Base-by-base conservation (phyloP, 23 tunicate genomes). In the Styela plicata region DNA sequence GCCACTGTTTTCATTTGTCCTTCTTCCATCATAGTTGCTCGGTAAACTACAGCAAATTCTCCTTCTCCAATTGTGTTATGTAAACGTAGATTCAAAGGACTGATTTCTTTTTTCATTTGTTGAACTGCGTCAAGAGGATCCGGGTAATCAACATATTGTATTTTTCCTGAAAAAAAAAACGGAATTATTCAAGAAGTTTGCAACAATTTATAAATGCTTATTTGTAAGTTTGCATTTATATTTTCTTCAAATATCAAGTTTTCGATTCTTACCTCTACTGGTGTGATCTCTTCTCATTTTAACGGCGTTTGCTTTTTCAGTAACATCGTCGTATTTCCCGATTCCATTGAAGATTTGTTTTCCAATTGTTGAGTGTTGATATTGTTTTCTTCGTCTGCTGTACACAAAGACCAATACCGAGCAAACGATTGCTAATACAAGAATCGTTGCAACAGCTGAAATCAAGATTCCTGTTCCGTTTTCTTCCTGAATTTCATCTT, bases 141-240 rank as follows among this genome's bases (percentile, higher is more conserved):
- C 24, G 91, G 86, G 69, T 91, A 87, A 31, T 91, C 90, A 30
- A 91, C 97, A 91, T 91, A 91, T 36, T 64, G 79, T 24, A 83
- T 78, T 44, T 44, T 7, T 5, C 57, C 57, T 44, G 57, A 44
- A 44, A 44, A 44, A 5, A 44, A 44, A 13, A 44, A 44, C 13
- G n/a, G n/a, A n/a, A n/a, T n/a, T n/a, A n/a, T n/a, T n/a, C n/a
- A n/a, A n/a, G n/a, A n/a, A n/a, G n/a, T n/a, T n/a, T n/a, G n/a
- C n/a, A n/a, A n/a, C n/a, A n/a, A n/a, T n/a, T n/a, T n/a, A n/a
- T n/a, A n/a, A n/a, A n/a, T n/a, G n/a, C n/a, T n/a, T n/a, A n/a
- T n/a, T n/a, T n/a, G n/a, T n/a, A n/a, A n/a, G n/a, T n/a, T n/a
- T n/a, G n/a, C n/a, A n/a, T n/a, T n/a, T n/a, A n/a, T n/a, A n/a